Base-by-base conservation (phyloP, 2,797 vertebrate species). In the Acipenser transmontanus region DNA sequence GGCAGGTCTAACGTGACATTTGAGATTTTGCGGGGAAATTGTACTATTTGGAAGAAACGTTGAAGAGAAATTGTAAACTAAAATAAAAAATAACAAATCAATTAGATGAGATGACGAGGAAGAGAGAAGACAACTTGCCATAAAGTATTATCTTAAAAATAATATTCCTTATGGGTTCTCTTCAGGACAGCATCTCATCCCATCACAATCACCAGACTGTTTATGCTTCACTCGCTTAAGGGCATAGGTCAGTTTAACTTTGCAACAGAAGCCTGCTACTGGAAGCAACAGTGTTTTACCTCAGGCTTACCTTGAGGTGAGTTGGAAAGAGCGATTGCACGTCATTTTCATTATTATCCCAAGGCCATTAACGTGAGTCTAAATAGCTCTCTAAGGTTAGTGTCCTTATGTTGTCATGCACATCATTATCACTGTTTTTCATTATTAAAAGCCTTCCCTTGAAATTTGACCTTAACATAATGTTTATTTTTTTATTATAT, bases 141-240 rank as follows among this genome's bases (percentile, higher is more conserved):
- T 57, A 57, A 11, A 1, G 64, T 74, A 65, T 52, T 59, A 50
- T 74, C 73, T 80, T 34, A 74, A 80, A 83, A 81, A 78, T 80
- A 79, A 72, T 70, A 34, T 68, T 65, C 73, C 66, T 73, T 54
- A 61, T 57, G 71, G 70, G 76, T 82, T 73, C 71, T 75, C 61
- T 50, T 52, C 69, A 57, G 68, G 61, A 80, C 34, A 70, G 70
- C 76, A 77, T 81, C 65, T 70, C 71, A 74, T 82, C 75, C 81
- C 71, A 71, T 61, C 70, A 70, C 72, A 78, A 72, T 66, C 64
- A 50, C 67, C 60, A 49, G 47, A 49, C 12, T 65, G 34, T n/a
- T 57, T 59, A 54, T 59, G 60, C 71, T 49, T 47, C 65, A 47
- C 54, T 73, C 59, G 64, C 73, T 67, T 47, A 68, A 68, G 65